A percentile compares a stretch with the other conserved stretches of the same genome.
Conservation (phyloP, 2,797 vertebrate genomes). For the Brachyrhaphis roseni region DNA sequence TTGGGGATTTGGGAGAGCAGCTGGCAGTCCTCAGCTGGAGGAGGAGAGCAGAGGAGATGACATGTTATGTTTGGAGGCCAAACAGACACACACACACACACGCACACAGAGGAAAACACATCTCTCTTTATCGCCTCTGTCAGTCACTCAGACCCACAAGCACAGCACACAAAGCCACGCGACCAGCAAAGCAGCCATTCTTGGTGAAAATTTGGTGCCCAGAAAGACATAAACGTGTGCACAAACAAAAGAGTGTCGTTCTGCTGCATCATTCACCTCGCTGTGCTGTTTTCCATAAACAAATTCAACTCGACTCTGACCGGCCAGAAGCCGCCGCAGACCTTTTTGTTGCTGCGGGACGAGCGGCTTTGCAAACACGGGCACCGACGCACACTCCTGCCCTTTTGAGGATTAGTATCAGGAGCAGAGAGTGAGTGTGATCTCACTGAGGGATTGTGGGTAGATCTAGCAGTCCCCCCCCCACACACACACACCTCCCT, state of each 20-base stretch:
- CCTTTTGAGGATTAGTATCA: conserved; percentile 54
- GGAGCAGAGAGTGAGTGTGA: conserved; percentile 50
- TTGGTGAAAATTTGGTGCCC: conserved; percentile 3
- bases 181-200: conserved; percentile 8
- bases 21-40: conserved; percentile 94
- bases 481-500: not conserved
- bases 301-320: conserved; percentile 1
- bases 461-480: conserved; percentile 38
- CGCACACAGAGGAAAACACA: conserved; percentile 33
- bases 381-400: conserved; percentile 17
- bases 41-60: conserved; percentile 54
- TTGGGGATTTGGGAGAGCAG: conserved; percentile 95
- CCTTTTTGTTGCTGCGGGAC: not conserved
- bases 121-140: conserved; percentile 3
- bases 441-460: conserved; percentile 48
- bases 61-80: conserved; percentile 49
- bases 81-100: conserved; percentile 36
- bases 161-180: not conserved
- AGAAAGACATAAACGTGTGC: not conserved
- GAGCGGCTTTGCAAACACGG: conserved; percentile 21
- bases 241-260: conserved; percentile 27
- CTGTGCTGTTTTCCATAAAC: conserved; percentile 38
- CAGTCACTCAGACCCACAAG: conserved; percentile 26
- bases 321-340: not conserved
- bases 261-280: conserved; percentile 12